A percentile compares a stretch with the other conserved stretches of the same genome.
phyloP scores from a whole-genome alignment of 2,888 invertebrate species.

The Rotaria sp. region DNA sequence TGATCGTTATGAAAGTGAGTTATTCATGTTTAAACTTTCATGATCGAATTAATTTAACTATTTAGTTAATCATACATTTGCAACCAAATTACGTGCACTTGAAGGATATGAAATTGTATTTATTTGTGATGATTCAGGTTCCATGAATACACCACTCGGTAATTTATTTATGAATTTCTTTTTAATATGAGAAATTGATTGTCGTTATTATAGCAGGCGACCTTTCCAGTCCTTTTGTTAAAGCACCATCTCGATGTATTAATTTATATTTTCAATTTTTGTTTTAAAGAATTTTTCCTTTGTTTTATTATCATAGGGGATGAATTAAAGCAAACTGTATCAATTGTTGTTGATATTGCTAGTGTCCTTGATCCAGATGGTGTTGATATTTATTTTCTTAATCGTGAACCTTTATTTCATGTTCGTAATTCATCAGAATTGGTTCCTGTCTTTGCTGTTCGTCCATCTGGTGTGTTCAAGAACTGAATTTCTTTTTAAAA shows the following conservation, averaged over 20 bases:
- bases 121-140: no score
- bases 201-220: not conserved
- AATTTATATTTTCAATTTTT: no score
- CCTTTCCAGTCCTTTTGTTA: not conserved
- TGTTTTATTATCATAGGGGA: constrained; percentile 23
- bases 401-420: constrained; percentile 18
- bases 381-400: constrained; percentile 35
- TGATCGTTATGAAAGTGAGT: not conserved
- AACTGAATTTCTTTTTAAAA: not conserved
- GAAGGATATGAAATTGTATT: constrained; percentile 33
- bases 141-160: constrained; percentile 1
- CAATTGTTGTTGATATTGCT: constrained; percentile 36
- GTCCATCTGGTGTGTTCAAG: not conserved
- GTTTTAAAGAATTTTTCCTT: no score
- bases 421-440: constrained; percentile 2
- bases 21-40: no score
- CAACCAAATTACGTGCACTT: constrained; percentile 31
- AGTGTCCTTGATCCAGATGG: constrained; percentile 23
- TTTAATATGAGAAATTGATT: constrained; percentile 22
- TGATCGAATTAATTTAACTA: no score
- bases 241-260: not conserved
- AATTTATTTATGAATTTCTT: constrained; percentile 31
- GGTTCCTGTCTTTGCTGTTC: constrained; percentile 17
- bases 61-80: constrained; percentile 29
- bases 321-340: constrained; percentile 35